Conservation (phyloP, 2,797 vertebrate genomes). For the Gymnodraco acuticeps region DNA sequence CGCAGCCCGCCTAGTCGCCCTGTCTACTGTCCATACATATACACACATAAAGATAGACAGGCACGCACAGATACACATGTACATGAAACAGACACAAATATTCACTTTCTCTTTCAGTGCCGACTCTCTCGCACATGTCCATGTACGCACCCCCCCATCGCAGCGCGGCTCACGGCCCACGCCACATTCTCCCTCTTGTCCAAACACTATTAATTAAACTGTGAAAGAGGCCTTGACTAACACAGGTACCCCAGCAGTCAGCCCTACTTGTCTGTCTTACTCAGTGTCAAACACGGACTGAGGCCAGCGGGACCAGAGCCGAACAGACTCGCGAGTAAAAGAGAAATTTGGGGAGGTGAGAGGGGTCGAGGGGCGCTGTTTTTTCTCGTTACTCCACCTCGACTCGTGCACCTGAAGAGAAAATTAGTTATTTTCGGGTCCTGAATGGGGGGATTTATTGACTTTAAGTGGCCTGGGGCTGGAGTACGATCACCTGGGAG, state of each 20-base stretch:
- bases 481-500: constrained; percentile 74
- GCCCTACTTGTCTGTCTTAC: constrained; percentile 83
- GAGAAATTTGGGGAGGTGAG: constrained; percentile 60
- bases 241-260: constrained; percentile 76
- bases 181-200: constrained; percentile 78
- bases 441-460: constrained; percentile 82
- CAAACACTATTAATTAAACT: constrained; percentile 88
- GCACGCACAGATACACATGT: constrained; percentile 64
- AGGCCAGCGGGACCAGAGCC: constrained; percentile 63
- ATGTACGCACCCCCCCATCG: constrained; percentile 28
- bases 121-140: constrained; percentile 46
- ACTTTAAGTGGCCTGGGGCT: constrained; percentile 77
- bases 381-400: constrained; percentile 74
- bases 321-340: constrained; percentile 54
- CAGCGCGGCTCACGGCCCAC: constrained; percentile 51
- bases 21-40: constrained; percentile 78
- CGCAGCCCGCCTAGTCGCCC: constrained; percentile 61
- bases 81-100: constrained; percentile 66
- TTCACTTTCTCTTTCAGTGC: constrained; percentile 36
- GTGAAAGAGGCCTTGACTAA: constrained; percentile 87
- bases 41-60: constrained; percentile 72
- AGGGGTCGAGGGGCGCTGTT: constrained; percentile 68
- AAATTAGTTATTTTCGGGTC: constrained; percentile 73
- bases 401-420: constrained; percentile 77
- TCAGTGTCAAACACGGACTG: constrained; percentile 76